Base-by-base conservation (phyloP, 2,113 vertebrate species). In the Cyprinodon tularosa region DNA sequence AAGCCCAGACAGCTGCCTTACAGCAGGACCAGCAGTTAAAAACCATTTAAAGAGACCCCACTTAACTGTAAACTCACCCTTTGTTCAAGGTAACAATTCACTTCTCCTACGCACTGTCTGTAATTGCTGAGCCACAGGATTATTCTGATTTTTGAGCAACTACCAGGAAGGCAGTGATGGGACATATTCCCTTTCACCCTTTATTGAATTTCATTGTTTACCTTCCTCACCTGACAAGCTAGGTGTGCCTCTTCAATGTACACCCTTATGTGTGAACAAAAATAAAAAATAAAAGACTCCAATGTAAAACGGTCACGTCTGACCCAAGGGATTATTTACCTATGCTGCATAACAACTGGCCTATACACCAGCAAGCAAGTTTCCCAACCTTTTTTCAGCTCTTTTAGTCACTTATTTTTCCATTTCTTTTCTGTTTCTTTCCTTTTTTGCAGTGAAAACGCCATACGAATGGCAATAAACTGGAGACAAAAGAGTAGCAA, bases 291-390 rank as follows among this genome's bases (percentile, higher is more conserved):
- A 14, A 53, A 57, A 4, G 7, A 62, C 48, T 53, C 78, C 62
- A 74, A 86, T 84, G 74, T 85, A 91, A 91, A 93, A 92, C 71
- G 86, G 85, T 74, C 73, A 85, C 71, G 84, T 84, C 87, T 88
- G 84, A 91, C 84, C 72, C 80, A 3, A 15, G 66, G 84, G 85
- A 92, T 89, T 86, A 29, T 29, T 29, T 29, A 88, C 64, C 63
- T 62, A 76, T 66, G 15, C 59, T 42, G 47, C 40, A 42, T 40
- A 80, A 65, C 71, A 84, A 67, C 72, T 72, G 75, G 75, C 80
- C 48, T 77, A 62, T 66, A 68, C 75, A 77, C 57, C 84, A 42
- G 74, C 60, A 47, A 8, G 66, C 29, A 67, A 60, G 40, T 83
- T 78, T 59, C 66, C 47, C 73, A 66, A 80, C 73, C 64, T 70